These are phyloP conservation scores for Thunnus maccoyii DNA, from an alignment of 2,113 vertebrate genomes.

Conservation along the genomic window DNA sequence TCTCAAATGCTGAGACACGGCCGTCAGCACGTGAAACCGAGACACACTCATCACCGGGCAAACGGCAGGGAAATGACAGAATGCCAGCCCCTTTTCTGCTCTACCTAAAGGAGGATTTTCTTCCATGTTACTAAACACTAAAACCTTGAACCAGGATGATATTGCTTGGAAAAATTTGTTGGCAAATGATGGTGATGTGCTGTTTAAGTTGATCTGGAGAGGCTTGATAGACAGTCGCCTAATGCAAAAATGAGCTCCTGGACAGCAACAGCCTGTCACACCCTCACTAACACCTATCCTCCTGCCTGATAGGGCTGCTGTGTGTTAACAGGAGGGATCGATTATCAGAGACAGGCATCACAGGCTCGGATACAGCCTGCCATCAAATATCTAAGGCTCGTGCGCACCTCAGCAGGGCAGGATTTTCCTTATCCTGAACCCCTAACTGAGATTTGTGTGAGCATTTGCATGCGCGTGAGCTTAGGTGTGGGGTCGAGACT, in stretches of 20 bases:
- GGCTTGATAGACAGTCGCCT: conserved; percentile 21
- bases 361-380: conserved; percentile 57
- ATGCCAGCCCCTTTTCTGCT: background rate
- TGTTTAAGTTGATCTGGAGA: conserved; percentile 10
- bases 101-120: background rate
- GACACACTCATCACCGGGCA: conserved; percentile 34
- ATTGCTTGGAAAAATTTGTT: background rate
- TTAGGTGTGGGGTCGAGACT: background rate
- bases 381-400: conserved; percentile 46
- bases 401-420: conserved; percentile 20
- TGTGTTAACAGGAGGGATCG: conserved; percentile 67
- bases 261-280: conserved; percentile 56
- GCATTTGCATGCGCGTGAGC: conserved; percentile 13
- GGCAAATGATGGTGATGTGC: background rate
- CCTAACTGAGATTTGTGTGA: conserved; percentile 3
- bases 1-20: conserved; percentile 50
- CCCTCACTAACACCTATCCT: conserved; percentile 58
- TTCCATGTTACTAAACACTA: background rate
- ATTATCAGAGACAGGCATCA: conserved; percentile 73
- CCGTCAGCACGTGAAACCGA: conserved; percentile 26
- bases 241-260: conserved; percentile 57
- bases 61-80: conserved; percentile 36
- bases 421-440: conserved; percentile 24
- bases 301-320: conserved; percentile 59
- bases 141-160: background rate